Evolutionary conservation across 2,888 invertebrate genomes (phyloP).

Genomic region (Ectemnius cavifrons): DNA sequence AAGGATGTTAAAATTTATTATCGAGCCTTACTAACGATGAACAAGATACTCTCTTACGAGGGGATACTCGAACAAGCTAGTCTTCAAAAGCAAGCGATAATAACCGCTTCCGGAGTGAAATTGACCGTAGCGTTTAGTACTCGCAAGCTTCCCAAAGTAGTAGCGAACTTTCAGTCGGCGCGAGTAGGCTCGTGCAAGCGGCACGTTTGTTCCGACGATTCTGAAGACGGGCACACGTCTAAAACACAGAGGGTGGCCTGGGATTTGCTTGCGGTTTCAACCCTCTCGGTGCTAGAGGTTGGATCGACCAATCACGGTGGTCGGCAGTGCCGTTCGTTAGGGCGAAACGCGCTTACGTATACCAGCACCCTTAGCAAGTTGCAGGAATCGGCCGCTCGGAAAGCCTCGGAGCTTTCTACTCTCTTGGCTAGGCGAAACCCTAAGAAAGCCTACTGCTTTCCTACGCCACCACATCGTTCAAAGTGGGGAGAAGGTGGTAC

Average conservation of each 20-base stretch:
- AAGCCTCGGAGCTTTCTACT: constrained; percentile 7
- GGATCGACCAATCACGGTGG: constrained; percentile 73
- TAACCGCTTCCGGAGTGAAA: not conserved
- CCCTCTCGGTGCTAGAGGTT: constrained; percentile 55
- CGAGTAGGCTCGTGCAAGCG: constrained; percentile 45
- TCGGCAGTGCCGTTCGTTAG: constrained; percentile 66
- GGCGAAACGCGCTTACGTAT: constrained; percentile 52
- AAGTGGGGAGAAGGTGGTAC: constrained; percentile 31
- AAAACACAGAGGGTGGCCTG: constrained; percentile 34
- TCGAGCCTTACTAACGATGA: too few species aligned
- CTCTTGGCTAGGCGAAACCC: constrained; percentile 25
- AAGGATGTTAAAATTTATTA: not conserved
- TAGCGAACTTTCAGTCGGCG: too few species aligned
- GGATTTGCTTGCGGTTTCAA: constrained; percentile 65
- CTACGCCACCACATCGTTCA: not conserved
- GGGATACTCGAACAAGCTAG: not conserved
- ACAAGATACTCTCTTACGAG: too few species aligned
- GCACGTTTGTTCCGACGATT: constrained; percentile 70
- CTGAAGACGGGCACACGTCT: constrained; percentile 61
- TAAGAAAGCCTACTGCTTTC: constrained; percentile 21
- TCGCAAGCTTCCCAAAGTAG: too few species aligned
- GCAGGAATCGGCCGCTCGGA: constrained; percentile 16
- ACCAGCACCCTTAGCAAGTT: constrained; percentile 24
- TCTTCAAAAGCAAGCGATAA: not conserved
- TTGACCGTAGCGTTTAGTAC: too few species aligned